Evolutionary conservation across 2,797 vertebrate genomes (phyloP).

Genomic region (Buphagus erythrorhynchus): DNA sequence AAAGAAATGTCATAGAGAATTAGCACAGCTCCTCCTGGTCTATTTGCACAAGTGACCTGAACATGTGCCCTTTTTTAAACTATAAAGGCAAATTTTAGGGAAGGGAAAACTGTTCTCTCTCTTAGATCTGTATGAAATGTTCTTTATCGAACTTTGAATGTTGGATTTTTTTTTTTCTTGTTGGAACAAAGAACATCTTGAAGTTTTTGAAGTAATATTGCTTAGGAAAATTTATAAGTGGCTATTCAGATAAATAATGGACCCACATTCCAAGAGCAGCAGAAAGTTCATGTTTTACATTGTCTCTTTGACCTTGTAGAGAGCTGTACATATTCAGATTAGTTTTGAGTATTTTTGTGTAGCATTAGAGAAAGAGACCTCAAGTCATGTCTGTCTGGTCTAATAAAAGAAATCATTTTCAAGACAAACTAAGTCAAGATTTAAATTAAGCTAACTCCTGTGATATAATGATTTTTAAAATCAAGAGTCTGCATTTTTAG

Average conservation of each 20-base stretch:
- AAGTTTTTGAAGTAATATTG: conserved; percentile 16
- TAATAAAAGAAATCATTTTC: conserved; percentile 33
- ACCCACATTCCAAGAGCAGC: conserved; percentile 32
- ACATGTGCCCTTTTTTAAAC: background rate
- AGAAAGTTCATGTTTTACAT: conserved; percentile 44
- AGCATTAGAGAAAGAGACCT: conserved; percentile 13
- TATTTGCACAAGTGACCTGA: background rate
- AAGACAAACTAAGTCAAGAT: background rate
- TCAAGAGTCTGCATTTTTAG: background rate
- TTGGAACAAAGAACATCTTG: background rate
- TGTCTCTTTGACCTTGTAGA: conserved; percentile 49
- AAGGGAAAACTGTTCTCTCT: background rate
- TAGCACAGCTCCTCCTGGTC: background rate
- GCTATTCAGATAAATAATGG: conserved; percentile 37
- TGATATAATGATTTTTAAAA: background rate
- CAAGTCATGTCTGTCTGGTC: background rate
- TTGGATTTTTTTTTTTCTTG: background rate
- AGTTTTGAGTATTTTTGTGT: background rate
- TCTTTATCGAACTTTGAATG: background rate
- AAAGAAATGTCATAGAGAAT: background rate
- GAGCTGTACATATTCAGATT: conserved; percentile 29
- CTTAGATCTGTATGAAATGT: background rate
- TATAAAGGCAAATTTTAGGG: background rate
- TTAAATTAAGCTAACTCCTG: conserved; percentile 18
- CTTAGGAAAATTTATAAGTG: conserved; percentile 25